These are phyloP conservation scores for Phorcus lineatus DNA, from an alignment of 2,888 invertebrate genomes.

Conservation along the genomic window DNA sequence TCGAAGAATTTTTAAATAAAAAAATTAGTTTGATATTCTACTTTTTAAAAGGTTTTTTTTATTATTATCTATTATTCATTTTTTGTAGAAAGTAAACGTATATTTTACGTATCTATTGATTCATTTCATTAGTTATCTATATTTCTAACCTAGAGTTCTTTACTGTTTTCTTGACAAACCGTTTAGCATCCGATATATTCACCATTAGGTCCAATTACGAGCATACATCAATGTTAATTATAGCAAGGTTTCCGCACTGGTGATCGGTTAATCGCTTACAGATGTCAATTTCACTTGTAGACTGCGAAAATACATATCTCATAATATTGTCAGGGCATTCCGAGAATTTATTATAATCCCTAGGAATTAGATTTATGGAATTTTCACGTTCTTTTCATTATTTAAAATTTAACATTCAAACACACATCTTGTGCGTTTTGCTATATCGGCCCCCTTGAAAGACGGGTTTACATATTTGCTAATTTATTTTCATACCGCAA, in stretches of 20 bases:
- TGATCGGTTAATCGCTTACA: background rate
- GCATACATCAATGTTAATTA: background rate
- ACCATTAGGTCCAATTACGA: too few species aligned
- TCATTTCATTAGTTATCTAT: too few species aligned
- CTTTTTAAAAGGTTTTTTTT: too few species aligned
- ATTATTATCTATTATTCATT: too few species aligned
- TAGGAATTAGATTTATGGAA: conserved; percentile 4
- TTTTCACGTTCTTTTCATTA: background rate
- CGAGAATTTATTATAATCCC: background rate
- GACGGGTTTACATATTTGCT: conserved; percentile 17
- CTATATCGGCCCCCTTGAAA: conserved; percentile 1
- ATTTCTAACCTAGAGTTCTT: too few species aligned
- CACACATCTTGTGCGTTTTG: conserved; percentile 1
- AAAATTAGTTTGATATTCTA: too few species aligned
- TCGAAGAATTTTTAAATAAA: too few species aligned
- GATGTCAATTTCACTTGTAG: background rate
- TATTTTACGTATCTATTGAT: too few species aligned
- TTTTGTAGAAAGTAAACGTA: too few species aligned
- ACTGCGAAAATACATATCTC: background rate
- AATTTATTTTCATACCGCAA: conserved; percentile 19
- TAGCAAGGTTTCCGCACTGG: background rate
- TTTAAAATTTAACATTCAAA: background rate
- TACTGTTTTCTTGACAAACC: too few species aligned
- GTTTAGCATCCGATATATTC: too few species aligned
- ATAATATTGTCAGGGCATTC: background rate